Evolutionary conservation across 2,113 vertebrate genomes (phyloP), one percentile per base, ranked within the genome.

Genomic region (Dinomys branickii): DNA sequence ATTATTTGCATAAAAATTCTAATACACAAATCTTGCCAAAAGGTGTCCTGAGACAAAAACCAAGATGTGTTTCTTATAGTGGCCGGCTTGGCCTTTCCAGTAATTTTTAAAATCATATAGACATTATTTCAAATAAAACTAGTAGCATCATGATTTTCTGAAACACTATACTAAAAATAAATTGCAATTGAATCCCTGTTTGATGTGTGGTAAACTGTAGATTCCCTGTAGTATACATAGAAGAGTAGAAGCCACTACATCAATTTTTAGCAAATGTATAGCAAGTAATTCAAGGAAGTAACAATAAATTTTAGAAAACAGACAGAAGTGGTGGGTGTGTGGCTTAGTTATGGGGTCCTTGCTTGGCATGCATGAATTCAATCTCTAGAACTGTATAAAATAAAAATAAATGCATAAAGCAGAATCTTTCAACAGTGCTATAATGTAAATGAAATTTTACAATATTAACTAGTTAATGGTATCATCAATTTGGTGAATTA

Each of bases 371-470:
- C 5, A 10, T n/a, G 35, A 35, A 69, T 35, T 69, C 35, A 69
- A n/a, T 69, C 16, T 6, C 65, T n/a, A n/a, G 1, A 16, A 69
- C 33, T 69, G 65, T 35, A 35, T 19, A n/a, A n/a, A n/a, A 69
- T 65, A 33, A 75, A 75, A 75, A 19, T 80, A 61, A 63, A 1
- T 30, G 28, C 11, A 17, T 61, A 87, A 5, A 56, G 26, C 52
- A 78, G 24, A 54, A 19, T 0, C 1, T 44, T 85, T 61, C 1
- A 14, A 3, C 8, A 85, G 35, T 67, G 58, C 5, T 63, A 44
- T 41, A 90, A 83, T 90, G 90, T 87, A 87, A 95, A 93, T 77
- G 24, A 77, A 4, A 77, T 69, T 82, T 65, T 14, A 38, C 77
- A 78, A 54, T 54, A n/a, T n/a, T n/a, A n/a, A n/a, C n/a, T n/a